phyloP scores from a whole-genome alignment of 2,113 vertebrate genomes.

The Oncorhynchus gorbuscha region DNA sequence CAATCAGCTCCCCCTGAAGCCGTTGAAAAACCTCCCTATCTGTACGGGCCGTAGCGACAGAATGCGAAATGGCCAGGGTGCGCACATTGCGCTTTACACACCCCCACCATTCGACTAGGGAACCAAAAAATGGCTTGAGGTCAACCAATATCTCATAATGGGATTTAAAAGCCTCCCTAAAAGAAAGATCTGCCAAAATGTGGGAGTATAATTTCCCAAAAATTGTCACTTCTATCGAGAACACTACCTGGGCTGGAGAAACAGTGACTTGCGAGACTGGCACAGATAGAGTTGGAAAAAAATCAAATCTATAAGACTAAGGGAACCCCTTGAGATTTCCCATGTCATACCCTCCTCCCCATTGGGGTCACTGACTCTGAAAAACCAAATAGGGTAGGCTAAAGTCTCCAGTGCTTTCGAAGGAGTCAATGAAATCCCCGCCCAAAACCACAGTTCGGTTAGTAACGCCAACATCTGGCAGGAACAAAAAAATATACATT shows the following conservation, averaged over 20 bases:
- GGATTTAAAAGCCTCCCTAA: background rate
- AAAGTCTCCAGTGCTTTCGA: background rate
- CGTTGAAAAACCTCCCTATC: background rate
- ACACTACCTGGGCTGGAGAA: background rate
- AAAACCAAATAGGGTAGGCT: background rate
- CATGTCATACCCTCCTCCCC: background rate
- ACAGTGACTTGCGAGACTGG: background rate
- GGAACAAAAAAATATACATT: background rate
- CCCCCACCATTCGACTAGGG: background rate
- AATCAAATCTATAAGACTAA: background rate
- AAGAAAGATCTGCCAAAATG: background rate
- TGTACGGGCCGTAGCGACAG: no score
- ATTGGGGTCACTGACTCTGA: background rate
- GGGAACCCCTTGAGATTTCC: background rate
- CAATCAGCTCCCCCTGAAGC: background rate
- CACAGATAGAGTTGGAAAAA: background rate
- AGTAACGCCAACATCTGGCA: background rate
- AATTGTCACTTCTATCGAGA: background rate
- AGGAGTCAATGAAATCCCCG: constrained; percentile 7
- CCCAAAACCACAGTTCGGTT: background rate
- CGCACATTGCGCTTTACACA: background rate
- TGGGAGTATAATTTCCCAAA: background rate
- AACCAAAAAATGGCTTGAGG: background rate
- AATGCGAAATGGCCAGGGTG: background rate
- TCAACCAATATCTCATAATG: background rate